Evolutionary conservation across 2,888 invertebrate species (phyloP).

Genomic region (Drosophila yooni): DNA sequence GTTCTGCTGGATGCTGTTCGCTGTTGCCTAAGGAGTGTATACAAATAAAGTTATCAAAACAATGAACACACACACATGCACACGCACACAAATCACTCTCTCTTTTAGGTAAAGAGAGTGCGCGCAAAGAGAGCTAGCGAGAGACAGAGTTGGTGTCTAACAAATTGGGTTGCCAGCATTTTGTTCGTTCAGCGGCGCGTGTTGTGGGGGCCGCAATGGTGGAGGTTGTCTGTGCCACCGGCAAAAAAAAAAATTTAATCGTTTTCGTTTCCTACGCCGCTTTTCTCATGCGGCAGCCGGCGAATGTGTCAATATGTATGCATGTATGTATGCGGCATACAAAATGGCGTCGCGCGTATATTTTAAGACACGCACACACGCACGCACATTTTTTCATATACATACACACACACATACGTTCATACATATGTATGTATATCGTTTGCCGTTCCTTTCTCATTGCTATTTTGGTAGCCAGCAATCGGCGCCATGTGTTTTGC

Average conservation of each 20-base stretch:
- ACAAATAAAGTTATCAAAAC: slow-evolving; percentile 76
- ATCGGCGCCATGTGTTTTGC: slow-evolving; percentile 56
- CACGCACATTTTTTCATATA: slow-evolving; percentile 58
- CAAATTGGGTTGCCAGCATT: slow-evolving; percentile 69
- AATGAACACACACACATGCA: slow-evolving; percentile 55
- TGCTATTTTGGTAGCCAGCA: slow-evolving; percentile 73
- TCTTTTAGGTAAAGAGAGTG: slow-evolving; percentile 28
- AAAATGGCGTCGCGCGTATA: slow-evolving; percentile 83
- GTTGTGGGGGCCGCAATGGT: slow-evolving; percentile 34
- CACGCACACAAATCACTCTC: slow-evolving; percentile 17
- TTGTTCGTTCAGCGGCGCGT: slow-evolving; percentile 34
- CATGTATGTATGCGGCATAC: slow-evolving; percentile 64
- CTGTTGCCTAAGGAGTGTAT: slow-evolving; percentile 37
- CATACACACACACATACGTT: slow-evolving; percentile 13
- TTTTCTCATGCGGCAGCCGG: slow-evolving; percentile 65
- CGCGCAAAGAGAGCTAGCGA: slow-evolving; percentile 23
- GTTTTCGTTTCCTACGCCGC: slow-evolving; percentile 65
- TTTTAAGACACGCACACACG: slow-evolving; percentile 78
- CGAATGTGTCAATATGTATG: slow-evolving; percentile 56
- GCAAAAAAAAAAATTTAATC: slow-evolving; percentile 73
- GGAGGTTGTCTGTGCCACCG: slow-evolving; percentile 53
- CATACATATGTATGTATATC: neutral
- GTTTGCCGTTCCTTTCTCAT: slow-evolving; percentile 51
- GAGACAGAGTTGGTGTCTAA: slow-evolving; percentile 34
- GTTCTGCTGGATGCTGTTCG: slow-evolving; percentile 12